Base-by-base conservation (phyloP, 1,140 invertebrate species). In the Danaus plexippus region DNA sequence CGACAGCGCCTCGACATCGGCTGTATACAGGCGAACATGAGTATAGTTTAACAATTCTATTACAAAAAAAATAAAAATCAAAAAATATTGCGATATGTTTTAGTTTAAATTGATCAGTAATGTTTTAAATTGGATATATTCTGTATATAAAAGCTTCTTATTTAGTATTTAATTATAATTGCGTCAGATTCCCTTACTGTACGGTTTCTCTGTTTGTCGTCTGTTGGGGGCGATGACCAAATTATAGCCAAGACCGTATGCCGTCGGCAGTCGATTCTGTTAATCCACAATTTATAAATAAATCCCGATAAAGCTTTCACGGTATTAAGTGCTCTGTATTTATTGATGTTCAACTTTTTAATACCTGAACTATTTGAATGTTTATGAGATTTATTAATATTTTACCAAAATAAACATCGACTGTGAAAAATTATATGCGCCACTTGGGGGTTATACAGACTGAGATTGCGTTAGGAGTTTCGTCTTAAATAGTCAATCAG, bases 401-500 rank as follows among this genome's bases (percentile, higher is more conserved):
- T 32, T 7, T 32, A 32, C 22, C 7, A 8, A 8, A 32, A 32
- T 32, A 32, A n/a, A n/a, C n/a, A n/a, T n/a, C n/a, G 22, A 32
- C 7, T 8, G 22, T 32, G 22, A 32, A 6, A 32, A 32, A 32
- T 32, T 32, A 32, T 32, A 32, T 32, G 22, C 22, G 5, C 15
- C 15, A 15, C 1, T 15, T 15, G 15, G 1, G 15, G 3, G 15
- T 15, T 1, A 15, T 15, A 3, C 3, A 32, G 22, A 32, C 22
- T 32, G 7, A 32, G 22, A 6, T 32, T 32, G 22, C 3, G 15
- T 15, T 15, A 15, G n/a, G 71, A 74, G 64, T 72, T 75, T 57
- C 67, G 70, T 75, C 67, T 73, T 80, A 82, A 86, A 85, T 85
- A 86, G 81, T 85, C 80, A 82, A 86, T 85, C 81, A 85, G 72